phyloP scores from a whole-genome alignment of 2,888 invertebrate genomes.

The Rotaria socialis region DNA sequence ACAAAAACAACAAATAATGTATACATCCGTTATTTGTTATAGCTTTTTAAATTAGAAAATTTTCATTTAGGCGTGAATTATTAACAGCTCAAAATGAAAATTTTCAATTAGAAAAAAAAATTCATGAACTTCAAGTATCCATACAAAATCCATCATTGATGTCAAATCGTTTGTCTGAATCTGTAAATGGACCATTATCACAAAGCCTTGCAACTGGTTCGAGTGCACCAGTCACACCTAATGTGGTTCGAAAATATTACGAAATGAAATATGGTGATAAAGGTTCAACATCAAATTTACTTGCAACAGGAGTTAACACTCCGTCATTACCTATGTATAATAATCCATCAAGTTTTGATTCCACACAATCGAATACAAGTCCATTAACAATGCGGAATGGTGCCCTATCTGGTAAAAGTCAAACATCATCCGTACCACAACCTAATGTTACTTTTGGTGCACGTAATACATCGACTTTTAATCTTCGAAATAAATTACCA shows the following conservation, averaged over 20 bases:
- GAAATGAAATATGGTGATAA: conserved; percentile 41
- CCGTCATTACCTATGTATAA: background rate
- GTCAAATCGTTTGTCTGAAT: conserved; percentile 32
- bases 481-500: background rate
- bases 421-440: background rate
- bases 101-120: conserved; percentile 73
- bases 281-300: conserved; percentile 28
- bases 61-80: conserved; percentile 69
- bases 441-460: background rate
- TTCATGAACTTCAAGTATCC: conserved; percentile 77
- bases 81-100: conserved; percentile 76
- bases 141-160: conserved; percentile 49
- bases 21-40: conserved; percentile 49
- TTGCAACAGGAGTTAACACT: background rate
- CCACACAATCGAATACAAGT: background rate
- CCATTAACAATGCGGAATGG: conserved; percentile 24
- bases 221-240: conserved; percentile 34
- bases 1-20: conserved; percentile 80
- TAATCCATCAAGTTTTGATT: background rate
- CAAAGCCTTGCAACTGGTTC: conserved; percentile 24
- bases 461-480: background rate
- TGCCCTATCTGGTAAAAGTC: background rate
- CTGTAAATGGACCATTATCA: conserved; percentile 45
- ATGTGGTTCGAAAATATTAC: conserved; percentile 44
- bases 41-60: too few relatives aligned